Conservation (phyloP, 2,888 invertebrate genomes). For the Tetragonisca angustula region DNA sequence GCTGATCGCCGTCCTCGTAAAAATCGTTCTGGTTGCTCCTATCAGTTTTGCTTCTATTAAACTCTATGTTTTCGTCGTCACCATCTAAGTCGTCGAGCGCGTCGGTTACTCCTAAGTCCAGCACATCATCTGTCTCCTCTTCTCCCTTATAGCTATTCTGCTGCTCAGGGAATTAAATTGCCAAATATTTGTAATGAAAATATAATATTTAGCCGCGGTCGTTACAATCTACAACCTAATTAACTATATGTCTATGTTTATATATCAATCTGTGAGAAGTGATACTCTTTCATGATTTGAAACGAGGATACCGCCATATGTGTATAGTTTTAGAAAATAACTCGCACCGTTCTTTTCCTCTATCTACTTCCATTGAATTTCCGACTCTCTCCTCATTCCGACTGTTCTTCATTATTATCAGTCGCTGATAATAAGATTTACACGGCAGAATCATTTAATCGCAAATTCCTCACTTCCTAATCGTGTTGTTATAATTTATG, state of each 20-base stretch:
- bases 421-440: slow-evolving; percentile 1
- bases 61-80: slow-evolving; percentile 82
- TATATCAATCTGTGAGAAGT: slow-evolving; percentile 21
- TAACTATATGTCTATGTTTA: slow-evolving; percentile 17
- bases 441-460: background rate
- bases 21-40: slow-evolving; percentile 76
- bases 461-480: slow-evolving; percentile 21
- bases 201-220: slow-evolving; percentile 52
- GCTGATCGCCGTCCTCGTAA: slow-evolving; percentile 78
- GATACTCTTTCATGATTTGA: slow-evolving; percentile 14
- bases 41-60: slow-evolving; percentile 77
- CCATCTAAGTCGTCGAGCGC: slow-evolving; percentile 82
- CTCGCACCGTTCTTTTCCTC: slow-evolving; percentile 1
- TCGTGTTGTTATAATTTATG: slow-evolving; percentile 20
- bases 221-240: slow-evolving; percentile 62
- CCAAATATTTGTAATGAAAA: slow-evolving; percentile 76
- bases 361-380: background rate
- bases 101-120: slow-evolving; percentile 84
- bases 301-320: background rate
- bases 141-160: slow-evolving; percentile 83
- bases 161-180: slow-evolving; percentile 82
- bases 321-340: background rate
- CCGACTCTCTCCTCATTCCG: background rate
- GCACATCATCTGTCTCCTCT: slow-evolving; percentile 84
- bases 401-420: slow-evolving; percentile 1